Evolutionary conservation across 2,888 invertebrate species (phyloP).

Genomic region (Gasteruption jaculator): DNA sequence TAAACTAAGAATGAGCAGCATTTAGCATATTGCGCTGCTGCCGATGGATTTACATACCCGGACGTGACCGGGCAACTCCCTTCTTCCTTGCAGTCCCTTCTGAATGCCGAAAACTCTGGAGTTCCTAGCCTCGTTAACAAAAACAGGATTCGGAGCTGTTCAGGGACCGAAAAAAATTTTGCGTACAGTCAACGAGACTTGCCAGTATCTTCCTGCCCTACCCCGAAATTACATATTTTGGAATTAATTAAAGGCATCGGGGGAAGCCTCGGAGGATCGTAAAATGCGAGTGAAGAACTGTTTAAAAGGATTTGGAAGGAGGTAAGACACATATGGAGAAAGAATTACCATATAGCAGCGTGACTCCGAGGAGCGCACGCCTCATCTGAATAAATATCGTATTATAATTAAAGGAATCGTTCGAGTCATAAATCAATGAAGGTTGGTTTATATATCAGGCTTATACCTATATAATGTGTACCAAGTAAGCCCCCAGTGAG

Average conservation of each 20-base stretch:
- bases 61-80: too few relatives aligned
- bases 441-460: conserved; percentile 49
- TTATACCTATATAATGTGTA: conserved; percentile 43
- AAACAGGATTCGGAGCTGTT: neutral
- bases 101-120: conserved; percentile 5
- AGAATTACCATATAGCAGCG: conserved; percentile 49
- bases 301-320: too few relatives aligned
- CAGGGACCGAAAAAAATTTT: too few relatives aligned
- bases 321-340: conserved; percentile 20
- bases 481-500: conserved; percentile 33
- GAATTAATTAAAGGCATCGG: too few relatives aligned
- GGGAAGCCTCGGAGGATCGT: conserved; percentile 15
- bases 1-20: too few relatives aligned
- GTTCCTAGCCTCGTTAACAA: neutral
- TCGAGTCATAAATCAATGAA: conserved; percentile 49
- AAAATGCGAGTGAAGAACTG: conserved; percentile 21
- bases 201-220: too few relatives aligned
- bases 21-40: too few relatives aligned
- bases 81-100: too few relatives aligned
- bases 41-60: too few relatives aligned
- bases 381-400: conserved; percentile 52
- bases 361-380: conserved; percentile 43
- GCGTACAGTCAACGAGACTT: too few relatives aligned
- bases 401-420: conserved; percentile 52
- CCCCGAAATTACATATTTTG: conserved; percentile 9